Percentiles rank a stretch among this genome's conserved stretches.
These are phyloP conservation scores for Chionis minor DNA, from an alignment of 2,113 vertebrate species.

Conservation along the genomic window DNA sequence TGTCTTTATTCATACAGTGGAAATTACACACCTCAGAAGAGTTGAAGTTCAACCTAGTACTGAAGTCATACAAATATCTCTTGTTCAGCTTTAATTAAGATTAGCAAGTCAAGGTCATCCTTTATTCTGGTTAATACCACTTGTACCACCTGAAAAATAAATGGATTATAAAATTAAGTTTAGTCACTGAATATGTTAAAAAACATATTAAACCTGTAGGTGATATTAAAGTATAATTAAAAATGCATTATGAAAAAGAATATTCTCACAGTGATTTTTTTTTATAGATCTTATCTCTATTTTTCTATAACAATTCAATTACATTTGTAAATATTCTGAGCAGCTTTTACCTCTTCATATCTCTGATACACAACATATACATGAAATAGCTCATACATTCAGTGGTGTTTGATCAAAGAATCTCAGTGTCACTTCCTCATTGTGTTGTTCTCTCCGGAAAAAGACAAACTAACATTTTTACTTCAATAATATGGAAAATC, in stretches of 20 bases:
- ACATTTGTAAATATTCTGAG: neutral
- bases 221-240: neutral
- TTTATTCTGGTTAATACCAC: neutral
- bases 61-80: neutral
- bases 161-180: slow-evolving; percentile 13
- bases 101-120: slow-evolving; percentile 28
- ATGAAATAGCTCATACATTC: neutral
- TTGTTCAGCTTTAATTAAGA: slow-evolving; percentile 31
- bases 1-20: neutral
- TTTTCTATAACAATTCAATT: neutral
- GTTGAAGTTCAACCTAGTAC: neutral
- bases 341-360: neutral
- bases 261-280: neutral
- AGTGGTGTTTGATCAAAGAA: neutral
- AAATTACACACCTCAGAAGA: neutral
- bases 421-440: neutral
- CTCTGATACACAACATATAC: neutral
- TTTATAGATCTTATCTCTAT: neutral
- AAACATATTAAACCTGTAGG: neutral
- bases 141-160: slow-evolving; percentile 19
- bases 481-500: neutral
- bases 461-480: neutral
- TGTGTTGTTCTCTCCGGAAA: neutral
- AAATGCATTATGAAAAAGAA: neutral
- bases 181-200: neutral